Evolutionary conservation across 2,113 vertebrate species (phyloP).

Genomic region (Rhadina sibilatrix): DNA sequence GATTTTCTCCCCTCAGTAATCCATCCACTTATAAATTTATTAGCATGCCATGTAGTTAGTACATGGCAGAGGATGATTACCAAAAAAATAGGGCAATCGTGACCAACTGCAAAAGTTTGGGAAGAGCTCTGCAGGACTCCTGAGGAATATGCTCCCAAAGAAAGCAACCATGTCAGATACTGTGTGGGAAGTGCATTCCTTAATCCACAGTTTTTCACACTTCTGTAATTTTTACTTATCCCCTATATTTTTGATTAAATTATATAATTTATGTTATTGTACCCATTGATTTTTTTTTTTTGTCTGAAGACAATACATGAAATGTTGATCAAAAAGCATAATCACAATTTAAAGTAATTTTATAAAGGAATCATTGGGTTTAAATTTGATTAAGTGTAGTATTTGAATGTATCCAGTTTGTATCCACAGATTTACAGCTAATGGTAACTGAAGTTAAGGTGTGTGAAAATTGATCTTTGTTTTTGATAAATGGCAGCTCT

Average conservation of each 20-base stretch:
- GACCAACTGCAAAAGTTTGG: background rate
- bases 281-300: background rate
- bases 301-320: background rate
- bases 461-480: constrained; percentile 15
- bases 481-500: constrained; percentile 15
- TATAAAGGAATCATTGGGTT: background rate
- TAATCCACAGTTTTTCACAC: background rate
- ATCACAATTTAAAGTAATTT: background rate
- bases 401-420: constrained; percentile 5
- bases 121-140: background rate
- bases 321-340: background rate
- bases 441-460: constrained; percentile 38
- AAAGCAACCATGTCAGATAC: background rate
- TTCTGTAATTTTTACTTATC: background rate
- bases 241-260: background rate
- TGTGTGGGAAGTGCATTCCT: background rate
- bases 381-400: constrained; percentile 1
- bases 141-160: background rate
- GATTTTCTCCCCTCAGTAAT: background rate
- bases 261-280: background rate
- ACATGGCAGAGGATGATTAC: background rate
- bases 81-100: background rate
- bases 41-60: fast-evolving
- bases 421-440: constrained; percentile 8
- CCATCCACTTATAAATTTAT: background rate